Evolutionary conservation across 2,888 invertebrate species (phyloP), one percentile per base, ranked within the genome.

Genomic region (Argyresthia goedartella): DNA sequence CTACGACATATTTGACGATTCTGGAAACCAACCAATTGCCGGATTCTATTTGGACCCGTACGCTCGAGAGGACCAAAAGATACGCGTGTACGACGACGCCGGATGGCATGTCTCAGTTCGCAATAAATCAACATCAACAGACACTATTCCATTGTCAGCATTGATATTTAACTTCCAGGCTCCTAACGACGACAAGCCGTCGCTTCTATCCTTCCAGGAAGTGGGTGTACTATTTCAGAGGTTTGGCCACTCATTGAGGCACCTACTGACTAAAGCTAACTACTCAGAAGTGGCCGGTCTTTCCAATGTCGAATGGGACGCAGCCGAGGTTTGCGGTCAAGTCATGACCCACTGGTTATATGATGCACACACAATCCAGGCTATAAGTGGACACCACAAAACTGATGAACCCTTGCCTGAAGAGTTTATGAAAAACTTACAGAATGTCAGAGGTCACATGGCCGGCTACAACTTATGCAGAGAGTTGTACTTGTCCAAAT

Each of bases 271-370:
- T 0, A 91, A 89, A 65, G 91, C 93, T 0, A 92, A 92, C 13
- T 95, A 95, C 73, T 90, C 93, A 0, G 96, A 97, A 71, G 90
- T 96, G 0, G 91, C 96, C 2, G 97, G 97, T 0, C 79, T 94
- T 16, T 92, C 92, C 0, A 95, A 95, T 71, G 90, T 98, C 0
- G 98, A 98, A 82, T 97, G 96, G 96, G 99, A 99, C 76, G 94
- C 95, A 0, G 92, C 94, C 0, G 93, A 94, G 67, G 90, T 96
- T 0, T 92, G 93, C 55, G 92, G 95, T 0, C 89, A 94, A 62
- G 94, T 98, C 52, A 89, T 98, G 90, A 88, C 89, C 0, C 92
- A 93, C 67, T 96, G 95, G 91, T 76, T 95, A 8, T 91, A 91
- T 58, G 91, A 94, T 60, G 88, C 91, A 0, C 66, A 81, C 16